phyloP scores from a whole-genome alignment of 2,797 vertebrate genomes.

The Gorsachius magnificus region DNA sequence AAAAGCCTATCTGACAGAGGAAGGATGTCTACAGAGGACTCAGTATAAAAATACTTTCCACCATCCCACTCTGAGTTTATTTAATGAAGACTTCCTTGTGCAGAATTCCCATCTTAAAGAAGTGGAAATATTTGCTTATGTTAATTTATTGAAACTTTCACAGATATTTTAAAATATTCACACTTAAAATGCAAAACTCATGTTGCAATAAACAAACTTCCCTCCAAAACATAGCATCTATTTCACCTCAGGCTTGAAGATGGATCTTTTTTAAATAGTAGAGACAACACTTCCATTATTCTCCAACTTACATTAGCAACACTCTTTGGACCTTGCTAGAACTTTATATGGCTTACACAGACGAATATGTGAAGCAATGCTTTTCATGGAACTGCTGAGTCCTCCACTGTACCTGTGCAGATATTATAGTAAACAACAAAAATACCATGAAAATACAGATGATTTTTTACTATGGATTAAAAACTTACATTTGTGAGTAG shows the following conservation, averaged over 20 bases:
- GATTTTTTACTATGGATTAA: neutral
- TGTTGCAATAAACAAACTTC: neutral
- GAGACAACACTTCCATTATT: neutral
- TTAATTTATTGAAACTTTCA: neutral
- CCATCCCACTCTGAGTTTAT: neutral
- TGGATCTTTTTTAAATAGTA: neutral
- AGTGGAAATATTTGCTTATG: neutral
- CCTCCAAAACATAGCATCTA: neutral
- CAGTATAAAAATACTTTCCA: neutral
- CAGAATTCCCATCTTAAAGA: neutral
- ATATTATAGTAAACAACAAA: neutral
- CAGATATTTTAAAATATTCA: neutral
- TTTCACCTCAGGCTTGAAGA: neutral
- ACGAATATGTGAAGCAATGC: neutral
- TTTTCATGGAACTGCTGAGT: neutral
- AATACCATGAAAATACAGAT: neutral
- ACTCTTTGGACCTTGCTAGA: neutral
- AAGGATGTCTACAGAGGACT: neutral
- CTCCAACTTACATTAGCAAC: neutral
- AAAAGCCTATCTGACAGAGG: neutral
- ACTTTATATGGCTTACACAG: neutral
- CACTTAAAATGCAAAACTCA: neutral
- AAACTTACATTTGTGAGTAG: constrained; percentile 80
- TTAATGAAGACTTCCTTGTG: neutral
- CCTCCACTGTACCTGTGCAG: neutral